Evolutionary conservation across 2,113 vertebrate species (phyloP), one percentile per base, ranked within the genome.

Genomic region (Bos javanicus): DNA sequence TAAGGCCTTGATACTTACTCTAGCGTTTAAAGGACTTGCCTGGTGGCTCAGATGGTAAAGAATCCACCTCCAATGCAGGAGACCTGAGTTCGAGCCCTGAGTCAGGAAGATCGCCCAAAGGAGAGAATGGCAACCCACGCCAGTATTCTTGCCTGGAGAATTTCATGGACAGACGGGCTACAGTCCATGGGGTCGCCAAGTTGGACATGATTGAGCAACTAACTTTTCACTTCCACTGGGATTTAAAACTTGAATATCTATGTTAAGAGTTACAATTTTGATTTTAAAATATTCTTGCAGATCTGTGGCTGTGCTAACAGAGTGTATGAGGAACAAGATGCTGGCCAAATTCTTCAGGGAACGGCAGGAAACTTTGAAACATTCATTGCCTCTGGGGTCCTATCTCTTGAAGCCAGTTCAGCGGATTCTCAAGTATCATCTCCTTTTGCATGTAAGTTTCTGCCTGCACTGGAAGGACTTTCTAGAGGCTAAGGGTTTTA

Each of bases 391-490:
- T 46, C 98, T 99, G 95, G 99, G 99, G 97, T 99, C 99, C 97
- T 99, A 99, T 98, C 99, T 99, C 98, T 98, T 99, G 98, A 99
- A 99, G 98, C 99, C 99, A 90, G 99, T 99, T 95, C 99, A 99
- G 98, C 99, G 99, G 98, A 99, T 99, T 98, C 99, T 99, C 97
- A 99, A 99, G 98, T 99, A 99, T 98, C 99, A 99, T 97, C 99
- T 99, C 56, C 99, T 99, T 96, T 98, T 99, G 97, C 99, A 99
- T 0, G 99, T 99, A 99, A 96, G 99, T n/a, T 91, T 94, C 39
- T 0, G 3, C 43, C 78, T 76, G 59, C 10, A 0, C 0, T 0
- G 21, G 0, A 60, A 60, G n/a, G 57, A 21, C 78, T 28, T 67
- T 33, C 82, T 83, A 60, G 67, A 62, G 30, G 11, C 14, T 8